Evolutionary conservation across 2,888 invertebrate species (phyloP).

Genomic region (Spisula solida): DNA sequence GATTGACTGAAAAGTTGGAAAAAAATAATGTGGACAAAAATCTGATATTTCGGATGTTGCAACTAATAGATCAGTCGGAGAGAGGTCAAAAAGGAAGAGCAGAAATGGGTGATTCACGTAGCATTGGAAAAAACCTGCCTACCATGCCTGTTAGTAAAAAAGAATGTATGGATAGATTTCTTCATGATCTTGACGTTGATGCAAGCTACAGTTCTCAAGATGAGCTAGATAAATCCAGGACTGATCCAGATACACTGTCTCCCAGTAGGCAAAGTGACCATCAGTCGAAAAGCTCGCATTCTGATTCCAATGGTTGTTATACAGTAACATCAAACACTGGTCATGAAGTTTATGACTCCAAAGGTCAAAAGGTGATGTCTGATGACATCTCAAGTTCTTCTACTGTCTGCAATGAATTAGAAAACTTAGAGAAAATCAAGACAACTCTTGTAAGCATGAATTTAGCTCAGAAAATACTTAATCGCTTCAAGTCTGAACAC

Average conservation of each 20-base stretch:
- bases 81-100: not conserved
- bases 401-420: not conserved
- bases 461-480: slow-evolving; percentile 59
- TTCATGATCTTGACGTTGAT: slow-evolving; percentile 34
- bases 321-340: not conserved
- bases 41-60: not conserved
- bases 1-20: slow-evolving; percentile 41
- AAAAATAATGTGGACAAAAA: slow-evolving; percentile 28
- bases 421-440: slow-evolving; percentile 21
- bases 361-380: not conserved
- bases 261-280: not conserved
- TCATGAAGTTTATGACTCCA: not conserved
- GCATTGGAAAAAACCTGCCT: not conserved
- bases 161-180: slow-evolving; percentile 52
- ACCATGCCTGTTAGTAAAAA: slow-evolving; percentile 48
- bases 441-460: slow-evolving; percentile 43
- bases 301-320: not conserved
- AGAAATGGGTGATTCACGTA: not conserved
- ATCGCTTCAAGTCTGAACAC: slow-evolving; percentile 66
- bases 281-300: not conserved
- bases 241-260: not conserved
- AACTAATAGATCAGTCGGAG: not conserved
- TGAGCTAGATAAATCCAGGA: slow-evolving; percentile 12
- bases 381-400: not conserved
- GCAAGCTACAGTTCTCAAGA: not conserved